A percentile compares a stretch with the other conserved stretches of the same genome.
Conservation (phyloP, 2,113 vertebrate genomes). For the Vulpes lagopus region DNA sequence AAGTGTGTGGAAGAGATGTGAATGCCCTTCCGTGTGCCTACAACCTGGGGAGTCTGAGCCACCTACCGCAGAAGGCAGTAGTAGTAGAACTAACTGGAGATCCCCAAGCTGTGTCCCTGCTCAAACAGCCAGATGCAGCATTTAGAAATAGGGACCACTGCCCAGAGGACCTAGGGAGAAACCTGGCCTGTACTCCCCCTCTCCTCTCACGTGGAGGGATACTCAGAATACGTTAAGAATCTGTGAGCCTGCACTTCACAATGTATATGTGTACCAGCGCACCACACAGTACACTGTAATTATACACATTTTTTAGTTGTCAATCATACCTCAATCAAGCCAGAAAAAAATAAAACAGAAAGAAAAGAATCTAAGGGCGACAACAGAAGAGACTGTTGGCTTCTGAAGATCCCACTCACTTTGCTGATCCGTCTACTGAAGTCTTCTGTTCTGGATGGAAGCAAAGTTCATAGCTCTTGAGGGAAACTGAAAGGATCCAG, state of each 20-base stretch:
- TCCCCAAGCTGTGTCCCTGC: too few relatives aligned
- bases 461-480: not conserved
- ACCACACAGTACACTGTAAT: not conserved
- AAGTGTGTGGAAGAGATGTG: not conserved
- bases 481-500: not conserved
- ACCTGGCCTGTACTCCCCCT: not conserved
- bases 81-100: not conserved
- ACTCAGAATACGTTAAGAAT: not conserved
- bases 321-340: not conserved
- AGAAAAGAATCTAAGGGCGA: not conserved
- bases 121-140: not conserved
- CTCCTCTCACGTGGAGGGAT: not conserved
- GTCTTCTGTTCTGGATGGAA: not conserved
- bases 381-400: not conserved
- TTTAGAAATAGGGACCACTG: not conserved
- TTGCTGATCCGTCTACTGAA: not conserved
- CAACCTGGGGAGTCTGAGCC: not conserved
- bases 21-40: not conserved
- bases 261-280: not conserved
- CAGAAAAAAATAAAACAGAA: not conserved
- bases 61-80: not conserved
- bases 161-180: not conserved
- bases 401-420: not conserved
- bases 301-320: not conserved
- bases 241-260: too few relatives aligned